Evolutionary conservation across 2,797 vertebrate species (phyloP), one percentile per base, ranked within the genome.

Genomic region (Syngnathus rostellatus): DNA sequence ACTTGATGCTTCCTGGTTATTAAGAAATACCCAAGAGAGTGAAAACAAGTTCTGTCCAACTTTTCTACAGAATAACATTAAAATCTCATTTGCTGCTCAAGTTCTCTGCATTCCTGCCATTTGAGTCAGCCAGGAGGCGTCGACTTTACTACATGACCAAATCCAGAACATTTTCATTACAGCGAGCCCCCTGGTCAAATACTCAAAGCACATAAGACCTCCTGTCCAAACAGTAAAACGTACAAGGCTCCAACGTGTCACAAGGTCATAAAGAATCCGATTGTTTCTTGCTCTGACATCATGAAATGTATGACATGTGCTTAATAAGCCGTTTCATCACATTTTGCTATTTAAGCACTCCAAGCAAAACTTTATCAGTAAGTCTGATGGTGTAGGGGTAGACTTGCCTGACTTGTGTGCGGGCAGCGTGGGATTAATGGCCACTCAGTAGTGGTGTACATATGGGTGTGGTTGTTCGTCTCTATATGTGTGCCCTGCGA

Each of bases 61-160:
- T 50, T 72, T 76, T 73, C 73, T 64, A 14, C 65, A 75, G 70
- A 78, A 75, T 68, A 77, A 82, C 71, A 79, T 78, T 62, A 65
- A 61, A 84, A 78, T 70, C 80, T 77, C 72, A 65, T 81, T 73
- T 69, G 57, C 31, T 62, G 81, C 81, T 89, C 81, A 65, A 46
- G 70, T 90, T 78, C 81, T 78, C 62, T 64, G 66, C 82, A 85
- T 83, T 81, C 80, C 75, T 68, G 77, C 72, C 51, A 84, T 85
- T 74, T 83, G 72, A 89, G 88, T 81, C 74, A 81, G 69, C 54
- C 67, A 48, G 80, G 85, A 83, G 70, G 84, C 78, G 85, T 70
- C 67, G 0, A 63, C 31, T 72, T 76, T 65, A 79, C 64, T 70
- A 64, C 64, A 76, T 68, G 66, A 68, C 59, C 65, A 55, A 68